A percentile compares a stretch with the other conserved stretches of the same genome.
phyloP scores from a whole-genome alignment of 2,888 invertebrate species.

The Patella caerulea region DNA sequence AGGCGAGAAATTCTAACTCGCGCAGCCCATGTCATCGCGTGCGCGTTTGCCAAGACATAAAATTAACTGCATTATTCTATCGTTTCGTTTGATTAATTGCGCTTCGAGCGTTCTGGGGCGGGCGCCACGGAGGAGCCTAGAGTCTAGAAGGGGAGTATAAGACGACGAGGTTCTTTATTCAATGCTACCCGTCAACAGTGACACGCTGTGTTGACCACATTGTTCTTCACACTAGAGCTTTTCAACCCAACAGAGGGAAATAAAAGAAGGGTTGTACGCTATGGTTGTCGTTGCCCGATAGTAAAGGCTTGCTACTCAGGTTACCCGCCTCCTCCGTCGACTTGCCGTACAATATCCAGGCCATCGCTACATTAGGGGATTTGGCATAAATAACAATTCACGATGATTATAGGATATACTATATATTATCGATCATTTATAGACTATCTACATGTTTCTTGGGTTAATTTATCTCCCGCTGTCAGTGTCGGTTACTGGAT shows the following conservation, averaged over 20 bases:
- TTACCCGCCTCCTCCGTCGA: slow-evolving; percentile 7
- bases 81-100: slow-evolving; percentile 29
- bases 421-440: slow-evolving; percentile 11
- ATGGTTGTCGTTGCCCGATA: slow-evolving; percentile 9
- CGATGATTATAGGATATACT: slow-evolving; percentile 10
- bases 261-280: slow-evolving; percentile 21
- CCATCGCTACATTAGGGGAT: background rate
- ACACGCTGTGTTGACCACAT: slow-evolving; percentile 22
- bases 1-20: slow-evolving; percentile 11
- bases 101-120: slow-evolving; percentile 23
- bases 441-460: background rate
- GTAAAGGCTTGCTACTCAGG: slow-evolving; percentile 1
- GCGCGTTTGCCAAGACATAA: slow-evolving; percentile 17
- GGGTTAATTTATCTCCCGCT: background rate
- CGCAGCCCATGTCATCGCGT: slow-evolving; percentile 15
- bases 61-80: slow-evolving; percentile 29
- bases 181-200: slow-evolving; percentile 13
- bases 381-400: background rate
- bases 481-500: background rate
- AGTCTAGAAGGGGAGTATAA: slow-evolving; percentile 21
- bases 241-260: slow-evolving; percentile 21
- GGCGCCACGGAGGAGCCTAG: slow-evolving; percentile 25
- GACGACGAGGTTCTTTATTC: slow-evolving; percentile 19
- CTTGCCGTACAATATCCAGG: background rate
- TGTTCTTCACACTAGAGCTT: slow-evolving; percentile 15